Percentiles rank a stretch among this genome's conserved stretches.
phyloP scores from a whole-genome alignment of 2,113 vertebrate genomes.

The Oncorhynchus clarkii region DNA sequence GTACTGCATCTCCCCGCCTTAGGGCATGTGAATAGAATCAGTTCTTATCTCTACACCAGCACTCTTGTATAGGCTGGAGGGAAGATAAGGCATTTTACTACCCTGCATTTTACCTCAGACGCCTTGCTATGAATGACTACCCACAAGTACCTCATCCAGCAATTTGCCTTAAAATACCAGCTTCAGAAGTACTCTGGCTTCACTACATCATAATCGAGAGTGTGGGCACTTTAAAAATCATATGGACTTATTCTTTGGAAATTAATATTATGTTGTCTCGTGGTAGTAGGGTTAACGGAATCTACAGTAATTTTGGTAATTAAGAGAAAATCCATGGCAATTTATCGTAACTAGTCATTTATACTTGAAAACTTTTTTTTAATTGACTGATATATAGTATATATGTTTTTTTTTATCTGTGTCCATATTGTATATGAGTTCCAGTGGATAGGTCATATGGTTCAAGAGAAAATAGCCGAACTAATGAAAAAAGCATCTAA shows the following conservation, averaged over 20 bases:
- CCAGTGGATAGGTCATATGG: too few species aligned
- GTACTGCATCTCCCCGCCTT: neutral
- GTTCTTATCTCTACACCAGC: neutral
- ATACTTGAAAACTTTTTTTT: too few species aligned
- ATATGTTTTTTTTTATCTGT: too few species aligned
- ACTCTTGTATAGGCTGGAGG: neutral
- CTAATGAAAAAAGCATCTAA: too few species aligned
- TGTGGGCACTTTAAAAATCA: conserved; percentile 6
- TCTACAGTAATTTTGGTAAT: too few species aligned
- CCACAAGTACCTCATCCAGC: neutral
- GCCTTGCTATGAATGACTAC: neutral
- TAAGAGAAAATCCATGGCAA: too few species aligned
- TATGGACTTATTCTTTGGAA: neutral
- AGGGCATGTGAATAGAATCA: neutral
- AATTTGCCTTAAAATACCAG: neutral
- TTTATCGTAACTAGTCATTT: too few species aligned
- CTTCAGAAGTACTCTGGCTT: neutral
- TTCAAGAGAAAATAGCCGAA: too few species aligned
- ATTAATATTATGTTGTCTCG: neutral
- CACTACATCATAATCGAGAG: neutral
- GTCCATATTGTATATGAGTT: too few species aligned
- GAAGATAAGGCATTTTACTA: neutral
- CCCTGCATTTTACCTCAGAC: neutral
- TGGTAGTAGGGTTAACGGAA: neutral
- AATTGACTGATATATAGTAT: too few species aligned